Evolutionary conservation across 2,113 vertebrate species (phyloP).

Genomic region (Menidia beryllina): DNA sequence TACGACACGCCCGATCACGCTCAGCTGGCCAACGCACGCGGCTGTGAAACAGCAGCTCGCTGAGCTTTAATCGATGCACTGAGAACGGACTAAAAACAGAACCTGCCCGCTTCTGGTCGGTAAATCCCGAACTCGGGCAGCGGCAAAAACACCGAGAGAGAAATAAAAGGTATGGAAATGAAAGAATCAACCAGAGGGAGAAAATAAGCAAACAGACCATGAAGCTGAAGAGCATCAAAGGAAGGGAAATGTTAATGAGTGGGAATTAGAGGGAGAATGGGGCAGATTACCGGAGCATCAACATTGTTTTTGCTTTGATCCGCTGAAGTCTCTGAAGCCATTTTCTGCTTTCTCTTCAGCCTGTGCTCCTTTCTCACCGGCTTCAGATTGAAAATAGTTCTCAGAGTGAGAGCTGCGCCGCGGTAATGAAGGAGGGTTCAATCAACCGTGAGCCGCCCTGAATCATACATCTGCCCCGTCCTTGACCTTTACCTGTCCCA

Average conservation of each 20-base stretch:
- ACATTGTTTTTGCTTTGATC: slow-evolving; percentile 6
- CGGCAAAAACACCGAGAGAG: background rate
- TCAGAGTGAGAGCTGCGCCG: background rate
- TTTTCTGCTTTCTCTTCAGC: background rate
- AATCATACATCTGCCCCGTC: slow-evolving; percentile 21
- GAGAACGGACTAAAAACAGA: background rate
- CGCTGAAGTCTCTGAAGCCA: background rate
- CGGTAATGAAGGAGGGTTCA: slow-evolving; percentile 31
- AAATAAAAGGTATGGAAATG: slow-evolving; percentile 15
- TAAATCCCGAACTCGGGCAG: background rate
- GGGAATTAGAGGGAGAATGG: too few species aligned
- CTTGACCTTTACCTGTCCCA: slow-evolving; percentile 53
- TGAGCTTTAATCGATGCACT: slow-evolving; percentile 1
- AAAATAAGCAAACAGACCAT: background rate
- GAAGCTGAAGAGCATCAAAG: slow-evolving; percentile 15
- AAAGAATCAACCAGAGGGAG: slow-evolving; percentile 9
- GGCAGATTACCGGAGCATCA: too few species aligned
- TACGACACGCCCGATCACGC: background rate
- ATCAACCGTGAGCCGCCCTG: background rate
- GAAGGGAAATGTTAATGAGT: background rate
- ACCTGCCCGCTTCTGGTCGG: slow-evolving; percentile 16
- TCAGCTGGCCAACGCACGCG: background rate
- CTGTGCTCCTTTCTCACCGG: background rate
- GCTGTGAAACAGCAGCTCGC: background rate
- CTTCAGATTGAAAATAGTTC: background rate